Base-by-base conservation (phyloP, 1,140 invertebrate genomes). In the Scaptodrosophila lebanonensis region DNA sequence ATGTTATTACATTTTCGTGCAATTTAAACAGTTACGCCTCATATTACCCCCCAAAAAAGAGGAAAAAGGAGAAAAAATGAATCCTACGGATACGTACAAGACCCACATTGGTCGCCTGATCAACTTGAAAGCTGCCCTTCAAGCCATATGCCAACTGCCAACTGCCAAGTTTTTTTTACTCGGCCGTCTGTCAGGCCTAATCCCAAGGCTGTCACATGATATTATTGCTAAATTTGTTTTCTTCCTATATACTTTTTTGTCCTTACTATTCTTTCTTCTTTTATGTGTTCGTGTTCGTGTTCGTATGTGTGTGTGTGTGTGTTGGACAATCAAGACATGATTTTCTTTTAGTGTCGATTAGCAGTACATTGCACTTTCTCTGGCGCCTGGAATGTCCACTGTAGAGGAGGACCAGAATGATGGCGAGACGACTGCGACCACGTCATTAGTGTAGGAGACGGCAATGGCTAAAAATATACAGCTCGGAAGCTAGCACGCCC, bases 331-430 rank as follows among this genome's bases (percentile, higher is more conserved):
- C n/a, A n/a, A n/a, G n/a, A n/a, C n/a, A n/a, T n/a, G n/a, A n/a
- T n/a, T n/a, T n/a, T n/a, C n/a, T n/a, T n/a, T n/a, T n/a, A n/a
- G 53, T 58, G 61, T 72, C 73, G 73, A 77, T 77, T 73, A 73
- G 70, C 43, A 8, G 47, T 32, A 39, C 20, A 40, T 13, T 32
- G 20, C 39, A 16, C 35, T 20, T 36, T 38, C 45, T 16, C 40
- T 33, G 13, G 48, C 32, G 45, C 56, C 59, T 57, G 50, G 49
- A 25, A 63, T 38, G n/a, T 25, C n/a, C n/a, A 33, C 27, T 7
- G 30, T 11, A 25, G 32, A 22, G 43, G 43, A 43, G 27, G 27
- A 29, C 25, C 25, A 22, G 39, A 42, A 42, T 30, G 29, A 9
- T 27, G 17, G 13, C 20, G 25, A 17, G 8, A 25, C 22, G 3